These are phyloP conservation scores for Palythoa caribaeorum DNA, from an alignment of 92 coral and sea anemone species.

Conservation along the genomic window DNA sequence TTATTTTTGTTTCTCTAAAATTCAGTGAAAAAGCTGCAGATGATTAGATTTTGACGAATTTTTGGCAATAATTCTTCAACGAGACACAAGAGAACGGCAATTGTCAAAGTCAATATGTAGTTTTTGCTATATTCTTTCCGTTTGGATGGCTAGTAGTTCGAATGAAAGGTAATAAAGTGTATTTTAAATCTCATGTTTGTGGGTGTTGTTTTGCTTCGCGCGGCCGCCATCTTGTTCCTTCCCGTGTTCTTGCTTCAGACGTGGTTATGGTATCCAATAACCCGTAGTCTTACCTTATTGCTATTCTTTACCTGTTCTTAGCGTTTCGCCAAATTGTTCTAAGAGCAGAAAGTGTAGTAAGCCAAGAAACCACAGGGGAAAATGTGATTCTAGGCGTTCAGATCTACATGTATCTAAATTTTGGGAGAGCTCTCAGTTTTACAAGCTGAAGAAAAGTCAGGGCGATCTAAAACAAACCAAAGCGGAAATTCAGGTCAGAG, in stretches of 20 bases:
- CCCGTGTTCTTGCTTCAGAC: conserved; percentile 24
- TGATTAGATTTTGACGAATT: not conserved
- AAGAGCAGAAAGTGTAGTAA: conserved; percentile 40
- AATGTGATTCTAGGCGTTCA: conserved; percentile 40
- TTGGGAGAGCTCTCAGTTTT: conserved; percentile 54
- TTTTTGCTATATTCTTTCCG: conserved; percentile 18
- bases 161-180: conserved; percentile 41
- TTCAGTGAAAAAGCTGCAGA: not conserved
- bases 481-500: conserved; percentile 13
- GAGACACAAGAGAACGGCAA: conserved; percentile 12
- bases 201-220: conserved; percentile 34
- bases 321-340: conserved; percentile 23
- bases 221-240: conserved; percentile 47
- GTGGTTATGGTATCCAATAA: conserved; percentile 20
- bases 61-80: not conserved
- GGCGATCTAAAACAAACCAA: conserved; percentile 18
- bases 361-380: conserved; percentile 46
- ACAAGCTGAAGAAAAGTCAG: conserved; percentile 27
- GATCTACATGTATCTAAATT: conserved; percentile 14
- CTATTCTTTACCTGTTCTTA: conserved; percentile 19
- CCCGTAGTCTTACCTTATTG: not conserved
- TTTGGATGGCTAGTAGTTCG: conserved; percentile 49
- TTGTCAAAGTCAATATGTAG: conserved; percentile 28
- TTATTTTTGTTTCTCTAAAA: not conserved
- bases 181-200: conserved; percentile 37